Conservation (phyloP, 2,888 invertebrate genomes). For the Urechis unicinctus region DNA sequence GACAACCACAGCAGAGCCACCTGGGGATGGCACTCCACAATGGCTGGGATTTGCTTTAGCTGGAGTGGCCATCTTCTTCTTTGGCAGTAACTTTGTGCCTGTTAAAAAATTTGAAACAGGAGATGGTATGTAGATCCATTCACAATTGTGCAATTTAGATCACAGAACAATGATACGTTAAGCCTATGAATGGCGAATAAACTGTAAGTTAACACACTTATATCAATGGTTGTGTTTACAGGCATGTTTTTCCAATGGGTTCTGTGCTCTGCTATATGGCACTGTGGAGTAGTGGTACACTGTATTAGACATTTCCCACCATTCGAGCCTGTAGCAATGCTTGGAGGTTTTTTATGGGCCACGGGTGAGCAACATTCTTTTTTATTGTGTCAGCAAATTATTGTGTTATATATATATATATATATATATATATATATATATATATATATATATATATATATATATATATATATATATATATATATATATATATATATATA, state of each 20-base stretch:
- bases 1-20: not conserved
- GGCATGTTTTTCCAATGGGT: constrained; percentile 55
- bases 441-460: too few species aligned
- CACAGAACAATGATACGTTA: not conserved
- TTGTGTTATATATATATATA: too few species aligned
- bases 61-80: constrained; percentile 49
- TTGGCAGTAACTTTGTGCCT: constrained; percentile 53
- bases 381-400: not conserved
- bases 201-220: too few species aligned
- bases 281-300: constrained; percentile 47
- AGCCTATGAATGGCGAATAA: not conserved
- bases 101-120: constrained; percentile 51
- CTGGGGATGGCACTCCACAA: constrained; percentile 16
- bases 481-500: too few species aligned
- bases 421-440: too few species aligned
- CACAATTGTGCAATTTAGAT: too few species aligned
- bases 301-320: constrained; percentile 37
- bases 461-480: too few species aligned
- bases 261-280: constrained; percentile 48
- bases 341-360: constrained; percentile 53
- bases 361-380: constrained; percentile 37
- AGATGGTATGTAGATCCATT: constrained; percentile 52
- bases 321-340: constrained; percentile 53
- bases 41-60: constrained; percentile 49
- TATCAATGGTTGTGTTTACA: constrained; percentile 25